A percentile compares a stretch with the other conserved stretches of the same genome.
phyloP scores from a whole-genome alignment of 2,113 vertebrate genomes.

The Acrocephalus arundinaceus region DNA sequence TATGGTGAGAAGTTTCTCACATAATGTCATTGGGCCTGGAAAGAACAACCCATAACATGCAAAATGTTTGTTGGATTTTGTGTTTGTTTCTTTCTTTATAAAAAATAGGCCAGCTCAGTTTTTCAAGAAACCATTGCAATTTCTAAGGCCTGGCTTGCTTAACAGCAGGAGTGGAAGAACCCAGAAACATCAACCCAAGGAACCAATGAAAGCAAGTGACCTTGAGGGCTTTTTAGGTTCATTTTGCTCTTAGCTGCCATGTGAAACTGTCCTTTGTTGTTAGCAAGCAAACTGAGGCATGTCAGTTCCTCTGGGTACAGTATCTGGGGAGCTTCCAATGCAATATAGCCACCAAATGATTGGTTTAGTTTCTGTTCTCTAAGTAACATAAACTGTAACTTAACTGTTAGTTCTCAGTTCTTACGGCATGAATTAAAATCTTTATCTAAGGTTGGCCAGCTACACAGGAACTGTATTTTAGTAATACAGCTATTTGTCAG shows the following conservation, averaged over 20 bases:
- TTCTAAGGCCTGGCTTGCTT: background rate
- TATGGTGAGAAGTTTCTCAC: background rate
- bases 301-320: background rate
- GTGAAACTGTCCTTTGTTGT: background rate
- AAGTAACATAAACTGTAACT: background rate
- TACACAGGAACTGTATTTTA: background rate
- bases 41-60: background rate
- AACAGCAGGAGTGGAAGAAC: background rate
- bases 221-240: background rate
- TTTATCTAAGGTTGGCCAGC: background rate
- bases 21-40: background rate
- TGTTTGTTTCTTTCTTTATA: background rate
- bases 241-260: background rate
- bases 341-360: background rate
- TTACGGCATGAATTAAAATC: background rate
- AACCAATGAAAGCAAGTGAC: background rate
- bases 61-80: background rate
- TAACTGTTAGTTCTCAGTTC: background rate
- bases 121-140: background rate
- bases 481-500: background rate
- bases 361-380: background rate
- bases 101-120: background rate
- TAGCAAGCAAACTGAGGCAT: background rate
- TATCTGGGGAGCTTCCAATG: background rate
- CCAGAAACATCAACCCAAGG: background rate